phyloP scores from a whole-genome alignment of 2,113 vertebrate genomes.

The Diadophis punctatus region DNA sequence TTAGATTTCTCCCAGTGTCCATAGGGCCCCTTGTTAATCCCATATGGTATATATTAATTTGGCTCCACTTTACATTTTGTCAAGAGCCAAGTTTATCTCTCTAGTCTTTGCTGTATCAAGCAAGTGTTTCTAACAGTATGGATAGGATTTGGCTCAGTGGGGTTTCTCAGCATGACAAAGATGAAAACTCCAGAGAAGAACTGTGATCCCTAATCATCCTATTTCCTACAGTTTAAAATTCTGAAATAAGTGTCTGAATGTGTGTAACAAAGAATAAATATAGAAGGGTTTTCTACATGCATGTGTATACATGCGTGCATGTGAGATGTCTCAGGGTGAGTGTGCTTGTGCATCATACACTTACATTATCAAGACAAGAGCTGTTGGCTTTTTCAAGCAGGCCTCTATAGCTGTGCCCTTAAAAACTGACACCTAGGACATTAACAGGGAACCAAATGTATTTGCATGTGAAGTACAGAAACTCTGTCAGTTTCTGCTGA shows the following conservation, averaged over 20 bases:
- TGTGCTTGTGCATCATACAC: neutral
- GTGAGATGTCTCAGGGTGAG: neutral
- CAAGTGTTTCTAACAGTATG: neutral
- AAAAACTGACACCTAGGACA: neutral
- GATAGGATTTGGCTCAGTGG: neutral
- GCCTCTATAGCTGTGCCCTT: neutral
- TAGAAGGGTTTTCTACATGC: neutral
- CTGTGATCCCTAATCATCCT: neutral
- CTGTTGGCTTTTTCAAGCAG: neutral
- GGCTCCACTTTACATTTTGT: neutral
- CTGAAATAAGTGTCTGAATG: too few species aligned
- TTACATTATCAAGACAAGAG: neutral
- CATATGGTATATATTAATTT: conserved; percentile 6
- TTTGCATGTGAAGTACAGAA: neutral
- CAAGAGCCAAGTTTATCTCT: neutral
- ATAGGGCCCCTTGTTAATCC: neutral
- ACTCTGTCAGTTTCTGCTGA: neutral
- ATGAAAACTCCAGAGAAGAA: neutral
- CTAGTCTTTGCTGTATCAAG: neutral
- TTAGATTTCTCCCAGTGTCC: neutral
- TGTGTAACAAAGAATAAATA: neutral
- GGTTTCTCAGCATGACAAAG: neutral
- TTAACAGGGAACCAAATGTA: neutral
- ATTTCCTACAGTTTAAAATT: neutral
- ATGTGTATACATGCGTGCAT: neutral